Conservation (phyloP, 2,888 invertebrate species). For the Brachyptera risi region DNA sequence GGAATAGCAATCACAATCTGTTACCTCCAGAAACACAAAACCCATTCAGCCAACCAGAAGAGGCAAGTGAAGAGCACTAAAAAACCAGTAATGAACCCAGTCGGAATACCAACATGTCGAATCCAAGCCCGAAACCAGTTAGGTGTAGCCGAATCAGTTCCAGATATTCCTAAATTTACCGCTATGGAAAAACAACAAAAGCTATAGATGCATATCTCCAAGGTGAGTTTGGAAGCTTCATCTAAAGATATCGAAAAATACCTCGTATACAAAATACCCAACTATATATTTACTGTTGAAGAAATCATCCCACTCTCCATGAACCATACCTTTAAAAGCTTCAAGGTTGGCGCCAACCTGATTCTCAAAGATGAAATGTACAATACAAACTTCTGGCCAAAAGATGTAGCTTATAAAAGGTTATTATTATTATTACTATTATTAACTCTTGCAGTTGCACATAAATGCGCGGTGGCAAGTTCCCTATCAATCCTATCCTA, state of each 20-base stretch:
- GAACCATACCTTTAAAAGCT: not conserved
- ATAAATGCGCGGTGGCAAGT: too few species aligned
- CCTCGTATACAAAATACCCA: not conserved
- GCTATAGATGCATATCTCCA: not conserved
- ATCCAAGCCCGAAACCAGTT: not conserved
- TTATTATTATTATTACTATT: too few species aligned
- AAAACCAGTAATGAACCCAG: too few species aligned
- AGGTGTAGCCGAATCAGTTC: not conserved
- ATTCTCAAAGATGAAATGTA: not conserved
- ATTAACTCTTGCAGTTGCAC: too few species aligned
- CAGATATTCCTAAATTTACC: not conserved
- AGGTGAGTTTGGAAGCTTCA: not conserved
- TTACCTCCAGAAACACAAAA: not conserved
- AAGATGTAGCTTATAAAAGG: not conserved
- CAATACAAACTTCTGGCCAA: not conserved
- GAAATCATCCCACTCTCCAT: not conserved
- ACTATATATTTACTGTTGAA: not conserved
- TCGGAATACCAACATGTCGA: too few species aligned
- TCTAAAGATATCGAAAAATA: not conserved
- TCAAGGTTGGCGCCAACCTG: not conserved
- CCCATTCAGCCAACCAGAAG: not conserved
- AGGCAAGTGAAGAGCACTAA: too few species aligned
- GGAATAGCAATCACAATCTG: not conserved
- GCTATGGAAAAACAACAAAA: not conserved
- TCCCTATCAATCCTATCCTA: too few species aligned